phyloP scores from a whole-genome alignment of 2,888 invertebrate genomes.

The Encarsia formosa region DNA sequence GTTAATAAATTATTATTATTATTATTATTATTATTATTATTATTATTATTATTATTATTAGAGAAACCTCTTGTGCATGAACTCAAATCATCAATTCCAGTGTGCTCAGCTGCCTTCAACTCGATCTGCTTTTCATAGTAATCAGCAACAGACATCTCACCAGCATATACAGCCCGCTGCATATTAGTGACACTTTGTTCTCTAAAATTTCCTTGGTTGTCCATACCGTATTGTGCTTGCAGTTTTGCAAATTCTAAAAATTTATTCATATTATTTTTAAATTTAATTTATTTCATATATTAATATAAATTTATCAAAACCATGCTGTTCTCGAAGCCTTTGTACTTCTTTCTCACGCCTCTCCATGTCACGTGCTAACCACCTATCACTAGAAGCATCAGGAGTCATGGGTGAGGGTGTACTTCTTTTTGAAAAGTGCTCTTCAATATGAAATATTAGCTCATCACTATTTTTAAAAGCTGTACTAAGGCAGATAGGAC shows the following conservation, averaged over 20 bases:
- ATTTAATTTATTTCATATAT: too few species aligned
- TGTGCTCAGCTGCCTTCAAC: constrained; percentile 69
- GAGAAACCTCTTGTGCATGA: constrained; percentile 71
- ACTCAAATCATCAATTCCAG: constrained; percentile 76
- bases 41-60: too few species aligned
- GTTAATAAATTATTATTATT: too few species aligned
- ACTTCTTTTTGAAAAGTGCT: constrained; percentile 63
- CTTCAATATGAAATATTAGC: constrained; percentile 72
- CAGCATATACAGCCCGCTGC: constrained; percentile 79
- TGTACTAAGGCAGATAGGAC: constrained; percentile 52
- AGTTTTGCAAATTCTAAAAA: constrained; percentile 77
- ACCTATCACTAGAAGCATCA: constrained; percentile 52
- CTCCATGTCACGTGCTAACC: constrained; percentile 57
- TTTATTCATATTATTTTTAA: too few species aligned
- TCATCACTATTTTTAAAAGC: constrained; percentile 54
- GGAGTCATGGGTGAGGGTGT: constrained; percentile 51
- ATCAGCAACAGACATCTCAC: constrained; percentile 79
- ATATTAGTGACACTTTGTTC: constrained; percentile 76
- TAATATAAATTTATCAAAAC: too few species aligned
- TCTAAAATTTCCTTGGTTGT: constrained; percentile 76
- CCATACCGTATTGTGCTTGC: constrained; percentile 84
- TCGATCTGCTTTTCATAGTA: constrained; percentile 80
- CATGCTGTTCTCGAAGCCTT: constrained; percentile 70
- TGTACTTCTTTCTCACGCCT: constrained; percentile 64
- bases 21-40: too few species aligned